phyloP scores from a whole-genome alignment of 1,140 invertebrate genomes.

The silkworm (Bombyx mori) region DNA sequence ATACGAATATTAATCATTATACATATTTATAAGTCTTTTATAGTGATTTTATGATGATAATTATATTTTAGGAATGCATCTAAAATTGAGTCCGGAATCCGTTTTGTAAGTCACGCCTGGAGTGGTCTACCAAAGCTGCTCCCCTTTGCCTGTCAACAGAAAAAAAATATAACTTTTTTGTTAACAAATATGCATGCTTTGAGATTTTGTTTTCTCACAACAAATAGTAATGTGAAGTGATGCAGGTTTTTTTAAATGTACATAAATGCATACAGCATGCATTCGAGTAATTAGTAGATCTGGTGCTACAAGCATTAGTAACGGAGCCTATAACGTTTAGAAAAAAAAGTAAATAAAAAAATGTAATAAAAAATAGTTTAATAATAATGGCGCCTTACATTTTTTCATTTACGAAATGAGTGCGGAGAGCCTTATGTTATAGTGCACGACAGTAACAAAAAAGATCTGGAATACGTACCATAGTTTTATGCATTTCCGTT shows the following conservation, averaged over 20 bases:
- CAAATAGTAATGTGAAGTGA: slow-evolving; percentile 45
- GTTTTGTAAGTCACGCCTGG: too few relatives aligned
- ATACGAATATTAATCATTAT: too few relatives aligned
- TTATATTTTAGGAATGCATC: too few relatives aligned
- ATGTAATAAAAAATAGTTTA: slow-evolving; percentile 25
- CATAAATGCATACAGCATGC: slow-evolving; percentile 41
- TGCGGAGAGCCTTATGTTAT: slow-evolving; percentile 42
- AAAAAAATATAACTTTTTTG: slow-evolving; percentile 11
- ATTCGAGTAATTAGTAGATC: slow-evolving; percentile 25
- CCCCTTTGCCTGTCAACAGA: slow-evolving; percentile 46
- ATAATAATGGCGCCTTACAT: slow-evolving; percentile 19
- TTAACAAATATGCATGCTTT: not conserved
- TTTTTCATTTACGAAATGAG: slow-evolving; percentile 47
- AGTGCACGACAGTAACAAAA: slow-evolving; percentile 53
- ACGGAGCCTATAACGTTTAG: slow-evolving; percentile 1
- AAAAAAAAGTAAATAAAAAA: slow-evolving; percentile 34
- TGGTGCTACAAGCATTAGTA: slow-evolving; percentile 40
- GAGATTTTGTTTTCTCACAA: slow-evolving; percentile 59
- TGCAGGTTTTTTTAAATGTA: not conserved
- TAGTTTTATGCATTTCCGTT: slow-evolving; percentile 21
- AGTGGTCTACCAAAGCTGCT: slow-evolving; percentile 41
- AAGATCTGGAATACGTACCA: slow-evolving; percentile 62
- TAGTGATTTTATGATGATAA: too few relatives aligned
- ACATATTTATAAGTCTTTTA: too few relatives aligned
- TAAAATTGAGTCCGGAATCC: too few relatives aligned